These are phyloP conservation scores for Drosophila orosa DNA, from an alignment of 1,140 invertebrate genomes.

Conservation along the genomic window DNA sequence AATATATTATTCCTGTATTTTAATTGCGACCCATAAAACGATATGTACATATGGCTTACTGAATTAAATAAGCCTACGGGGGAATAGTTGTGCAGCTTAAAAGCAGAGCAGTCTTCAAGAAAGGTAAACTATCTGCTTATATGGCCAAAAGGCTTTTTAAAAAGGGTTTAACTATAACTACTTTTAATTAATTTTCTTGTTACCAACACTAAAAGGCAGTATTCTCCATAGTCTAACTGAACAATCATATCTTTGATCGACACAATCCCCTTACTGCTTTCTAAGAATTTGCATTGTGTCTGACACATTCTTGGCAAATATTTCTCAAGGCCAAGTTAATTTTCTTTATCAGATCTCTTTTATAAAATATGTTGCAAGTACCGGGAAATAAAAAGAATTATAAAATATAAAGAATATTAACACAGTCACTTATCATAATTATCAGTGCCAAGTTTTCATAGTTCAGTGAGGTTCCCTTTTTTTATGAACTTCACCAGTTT, in stretches of 20 bases:
- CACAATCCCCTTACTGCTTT: conserved; percentile 12
- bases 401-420: conserved; percentile 1
- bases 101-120: background rate
- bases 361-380: background rate
- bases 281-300: conserved; percentile 25
- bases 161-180: background rate
- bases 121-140: background rate
- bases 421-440: conserved; percentile 2
- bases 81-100: background rate
- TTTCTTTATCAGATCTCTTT: background rate
- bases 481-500: conserved; percentile 27
- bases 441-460: background rate
- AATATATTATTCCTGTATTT: conserved; percentile 46
- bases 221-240: conserved; percentile 4
- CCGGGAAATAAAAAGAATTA: background rate
- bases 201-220: background rate
- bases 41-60: conserved; percentile 27
- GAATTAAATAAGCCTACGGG: conserved; percentile 26
- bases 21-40: conserved; percentile 49
- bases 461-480: conserved; percentile 3
- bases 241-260: conserved; percentile 14
- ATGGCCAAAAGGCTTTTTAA: background rate
- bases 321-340: conserved; percentile 5
- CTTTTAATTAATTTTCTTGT: background rate
- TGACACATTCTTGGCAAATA: conserved; percentile 3